A percentile compares a stretch with the other conserved stretches of the same genome.
phyloP scores from a whole-genome alignment of 1,140 invertebrate species.

The Eupeodes corollae region DNA sequence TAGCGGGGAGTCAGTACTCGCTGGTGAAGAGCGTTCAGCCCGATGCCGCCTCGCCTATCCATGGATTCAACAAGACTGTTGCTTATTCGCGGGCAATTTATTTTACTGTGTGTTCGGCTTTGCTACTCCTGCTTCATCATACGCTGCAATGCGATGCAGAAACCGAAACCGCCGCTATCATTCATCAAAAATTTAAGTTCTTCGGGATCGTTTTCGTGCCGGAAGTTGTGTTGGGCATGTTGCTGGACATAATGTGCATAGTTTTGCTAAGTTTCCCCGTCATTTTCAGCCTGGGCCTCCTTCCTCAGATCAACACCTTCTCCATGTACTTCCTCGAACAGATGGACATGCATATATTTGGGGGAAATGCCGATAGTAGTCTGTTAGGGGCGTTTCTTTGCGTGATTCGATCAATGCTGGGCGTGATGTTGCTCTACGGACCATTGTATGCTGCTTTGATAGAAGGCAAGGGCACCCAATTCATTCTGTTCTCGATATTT shows the following conservation, averaged over 20 bases:
- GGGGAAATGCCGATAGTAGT: slow-evolving; percentile 90
- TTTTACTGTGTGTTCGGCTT: slow-evolving; percentile 73
- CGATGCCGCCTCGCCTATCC: slow-evolving; percentile 94
- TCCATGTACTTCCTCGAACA: slow-evolving; percentile 91
- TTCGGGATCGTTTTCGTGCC: slow-evolving; percentile 68
- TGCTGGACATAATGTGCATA: slow-evolving; percentile 61
- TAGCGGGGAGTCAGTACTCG: slow-evolving; percentile 95
- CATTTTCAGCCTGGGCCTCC: slow-evolving; percentile 85
- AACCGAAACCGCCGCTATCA: background rate
- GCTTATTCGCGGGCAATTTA: slow-evolving; percentile 91
- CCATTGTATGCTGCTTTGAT: slow-evolving; percentile 76
- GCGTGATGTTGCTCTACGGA: slow-evolving; percentile 73
- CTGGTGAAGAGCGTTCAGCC: slow-evolving; percentile 97
- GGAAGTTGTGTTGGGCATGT: slow-evolving; percentile 50
- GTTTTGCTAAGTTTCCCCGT: slow-evolving; percentile 86
- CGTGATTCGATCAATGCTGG: slow-evolving; percentile 65
- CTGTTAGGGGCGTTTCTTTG: slow-evolving; percentile 70
- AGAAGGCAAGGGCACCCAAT: slow-evolving; percentile 73
- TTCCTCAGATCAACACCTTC: slow-evolving; percentile 96
- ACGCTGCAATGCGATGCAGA: slow-evolving; percentile 23
- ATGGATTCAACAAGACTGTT: slow-evolving; percentile 94
- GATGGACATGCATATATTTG: slow-evolving; percentile 94
- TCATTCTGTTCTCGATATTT: slow-evolving; percentile 91
- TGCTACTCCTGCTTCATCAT: slow-evolving; percentile 25
- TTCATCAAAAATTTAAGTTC: slow-evolving; percentile 41